Evolutionary conservation across 2,888 invertebrate species (phyloP), one percentile per base, ranked within the genome.

Genomic region (Buathra laborator): DNA sequence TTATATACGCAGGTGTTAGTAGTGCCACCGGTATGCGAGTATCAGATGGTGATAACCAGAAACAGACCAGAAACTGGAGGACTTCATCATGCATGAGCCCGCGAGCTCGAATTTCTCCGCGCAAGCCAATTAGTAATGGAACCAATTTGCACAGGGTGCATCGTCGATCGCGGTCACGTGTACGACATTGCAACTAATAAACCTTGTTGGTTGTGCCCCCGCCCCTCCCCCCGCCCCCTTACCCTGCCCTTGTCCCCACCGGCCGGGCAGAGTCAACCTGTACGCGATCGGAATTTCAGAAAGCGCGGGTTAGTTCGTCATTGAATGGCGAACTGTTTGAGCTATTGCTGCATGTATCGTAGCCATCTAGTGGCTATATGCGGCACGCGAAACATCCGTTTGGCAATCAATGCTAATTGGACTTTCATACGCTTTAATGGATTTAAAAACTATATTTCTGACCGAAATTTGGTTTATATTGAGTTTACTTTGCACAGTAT

Each of bases 41-140:
- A 29, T 37, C 46, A 44, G 74, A 75, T 29, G 16, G n/a, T 44
- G 32, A 29, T 10, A 48, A 37, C 37, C 43, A 44, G 75, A 51
- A 70, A 68, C 37, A 70, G 37, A 37, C 64, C 32, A 10, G 53
- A 71, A 44, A 66, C 29, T n/a, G 3, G 14, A 48, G 46, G 14
- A 53, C 29, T 19, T 68, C 51, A 37, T 51, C 59, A 62, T 46
- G 44, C 29, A 74, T n/a, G 43, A 44, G 9, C 64, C 14, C 48
- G 16, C 16, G 16, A 48, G 16, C 37, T 62, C 19, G 51, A 9
- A 67, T 19, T 72, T 32, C 66, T 37, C 66, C 56, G 37, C 66
- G 12, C 19, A 32, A 77, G 71, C 75, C 75, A 75, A 81, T 81
- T 75, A 81, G 62, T 70, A 64, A 76, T 76, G 24, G 62, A 29